These are phyloP conservation scores for Plagodis pulveraria DNA, from an alignment of 2,888 invertebrate genomes.

Conservation along the genomic window DNA sequence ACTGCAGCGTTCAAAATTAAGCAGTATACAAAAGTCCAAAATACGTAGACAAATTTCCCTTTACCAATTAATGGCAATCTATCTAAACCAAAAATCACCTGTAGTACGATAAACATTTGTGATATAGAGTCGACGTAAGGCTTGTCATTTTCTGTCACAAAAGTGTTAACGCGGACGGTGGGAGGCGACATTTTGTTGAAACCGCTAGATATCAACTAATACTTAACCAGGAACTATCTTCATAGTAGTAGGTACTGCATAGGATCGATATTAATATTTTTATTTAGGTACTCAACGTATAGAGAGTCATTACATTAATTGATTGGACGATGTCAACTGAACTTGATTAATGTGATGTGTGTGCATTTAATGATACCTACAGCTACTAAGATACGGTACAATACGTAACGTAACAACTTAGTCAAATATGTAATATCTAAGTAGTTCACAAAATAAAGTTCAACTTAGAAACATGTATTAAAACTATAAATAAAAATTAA, in stretches of 20 bases:
- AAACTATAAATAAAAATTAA: no score
- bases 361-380: no score
- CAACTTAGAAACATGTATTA: no score
- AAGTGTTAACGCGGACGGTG: slow-evolving; percentile 55
- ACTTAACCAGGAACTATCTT: neutral
- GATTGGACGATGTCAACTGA: slow-evolving; percentile 34
- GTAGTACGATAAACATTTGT: slow-evolving; percentile 49
- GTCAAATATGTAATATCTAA: no score
- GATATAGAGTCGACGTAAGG: slow-evolving; percentile 52
- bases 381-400: no score
- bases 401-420: no score
- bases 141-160: slow-evolving; percentile 43
- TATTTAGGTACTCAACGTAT: slow-evolving; percentile 14
- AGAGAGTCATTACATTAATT: slow-evolving; percentile 44
- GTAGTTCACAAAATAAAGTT: no score
- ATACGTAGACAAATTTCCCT: slow-evolving; percentile 33
- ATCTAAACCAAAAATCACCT: slow-evolving; percentile 48
- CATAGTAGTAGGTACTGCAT: slow-evolving; percentile 9
- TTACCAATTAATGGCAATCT: slow-evolving; percentile 48
- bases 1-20: slow-evolving; percentile 21
- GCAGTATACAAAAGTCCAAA: slow-evolving; percentile 40
- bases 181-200: slow-evolving; percentile 46
- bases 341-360: neutral
- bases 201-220: slow-evolving; percentile 11
- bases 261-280: slow-evolving; percentile 24